A percentile compares a stretch with the other conserved stretches of the same genome.
phyloP scores from a whole-genome alignment of 2,113 vertebrate species.

The Pholis gunnellus region DNA sequence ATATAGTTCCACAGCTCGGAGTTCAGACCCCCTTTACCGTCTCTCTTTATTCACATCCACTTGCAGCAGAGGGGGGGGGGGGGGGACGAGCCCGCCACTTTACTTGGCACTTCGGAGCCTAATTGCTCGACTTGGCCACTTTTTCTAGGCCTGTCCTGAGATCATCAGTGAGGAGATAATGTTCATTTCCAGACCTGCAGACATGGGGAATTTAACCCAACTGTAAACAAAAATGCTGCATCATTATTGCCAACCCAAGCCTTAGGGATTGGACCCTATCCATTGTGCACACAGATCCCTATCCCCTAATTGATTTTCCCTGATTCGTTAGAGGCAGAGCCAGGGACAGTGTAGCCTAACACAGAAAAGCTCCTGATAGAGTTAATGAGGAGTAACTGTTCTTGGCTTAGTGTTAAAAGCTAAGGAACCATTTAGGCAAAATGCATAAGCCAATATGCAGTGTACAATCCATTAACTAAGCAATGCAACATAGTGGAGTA shows the following conservation, averaged over 20 bases:
- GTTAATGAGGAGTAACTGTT: constrained; percentile 70
- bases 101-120: constrained; percentile 21
- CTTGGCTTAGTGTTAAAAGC: constrained; percentile 67
- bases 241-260: constrained; percentile 32
- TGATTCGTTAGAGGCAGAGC: constrained; percentile 48
- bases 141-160: constrained; percentile 9
- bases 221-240: constrained; percentile 14
- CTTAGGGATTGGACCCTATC: constrained; percentile 40
- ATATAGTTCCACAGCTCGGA: constrained; percentile 27
- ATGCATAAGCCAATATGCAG: constrained; percentile 48
- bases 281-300: constrained; percentile 53
- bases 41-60: constrained; percentile 35
- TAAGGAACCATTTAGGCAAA: constrained; percentile 47
- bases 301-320: constrained; percentile 58
- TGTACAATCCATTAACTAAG: constrained; percentile 54
- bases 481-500: constrained; percentile 18
- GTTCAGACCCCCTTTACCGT: background rate
- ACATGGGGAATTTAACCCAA: constrained; percentile 18
- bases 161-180: constrained; percentile 27
- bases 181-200: constrained; percentile 37
- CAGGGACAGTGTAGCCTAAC: constrained; percentile 37
- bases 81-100: too few relatives aligned
- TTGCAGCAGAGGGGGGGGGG: background rate
- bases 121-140: constrained; percentile 39
- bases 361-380: constrained; percentile 56